Evolutionary conservation across 2,113 vertebrate genomes (phyloP), one percentile per base, ranked within the genome.

Genomic region (Craseonycteris thonglongyai): DNA sequence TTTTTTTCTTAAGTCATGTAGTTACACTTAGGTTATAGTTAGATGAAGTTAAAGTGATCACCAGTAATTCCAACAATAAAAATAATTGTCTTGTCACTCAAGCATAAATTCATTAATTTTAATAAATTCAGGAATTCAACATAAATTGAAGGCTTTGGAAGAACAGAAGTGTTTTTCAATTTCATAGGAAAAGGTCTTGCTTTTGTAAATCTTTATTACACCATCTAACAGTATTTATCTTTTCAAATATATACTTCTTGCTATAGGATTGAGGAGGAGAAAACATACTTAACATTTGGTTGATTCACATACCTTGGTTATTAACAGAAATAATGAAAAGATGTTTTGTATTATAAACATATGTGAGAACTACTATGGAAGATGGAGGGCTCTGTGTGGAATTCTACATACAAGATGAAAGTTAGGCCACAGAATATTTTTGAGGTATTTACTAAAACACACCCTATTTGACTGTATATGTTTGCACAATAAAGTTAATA

Each of bases 91-190:
- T 93, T 26, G 7, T 80, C 28, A n/a, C 47, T 81, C 26, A 56
- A 95, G n/a, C 59, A 96, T 95, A 97, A 94, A 93, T 94, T 54
- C 51, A 80, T 47, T 45, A 3, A 66, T 86, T 90, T 26, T 84
- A 58, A 95, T 78, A 21, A 40, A 40, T 79, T 58, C 4, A 56
- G 40, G 13, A 40, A 79, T 58, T 56, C n/a, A 45, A 40, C 42
- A 40, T 38, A 69, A 69, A 69, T 14, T 69, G 4, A 96, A 83
- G 24, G 93, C 59, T 51, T 96, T 65, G 92, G 63, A 94, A 94
- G 80, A 93, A 19, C 24, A 47, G 0, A n/a, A 28, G 38, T 79
- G 38, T 2, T 82, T 95, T 92, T 18, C 26, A 47, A 61, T 68
- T 83, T 94, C 78, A 45, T 72, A 93, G 6, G 38, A 19, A 28